Conservation (phyloP, 1,140 invertebrate genomes). For the Pantala flavescens region DNA sequence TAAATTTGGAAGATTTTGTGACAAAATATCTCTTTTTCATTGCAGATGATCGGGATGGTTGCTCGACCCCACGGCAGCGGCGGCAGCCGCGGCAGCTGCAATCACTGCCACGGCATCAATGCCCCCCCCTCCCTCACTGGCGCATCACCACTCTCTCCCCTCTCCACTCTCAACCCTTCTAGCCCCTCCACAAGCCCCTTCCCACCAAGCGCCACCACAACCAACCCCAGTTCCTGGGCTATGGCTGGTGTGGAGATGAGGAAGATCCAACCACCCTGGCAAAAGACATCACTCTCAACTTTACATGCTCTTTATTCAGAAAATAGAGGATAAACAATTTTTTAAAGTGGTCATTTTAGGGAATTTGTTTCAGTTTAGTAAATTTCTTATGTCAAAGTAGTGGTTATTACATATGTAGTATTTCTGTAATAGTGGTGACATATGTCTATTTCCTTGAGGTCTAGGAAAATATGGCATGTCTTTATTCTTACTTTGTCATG, state of each 20-base stretch:
- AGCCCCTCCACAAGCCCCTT: neutral
- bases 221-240: neutral
- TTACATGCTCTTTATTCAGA: neutral
- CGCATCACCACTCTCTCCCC: neutral
- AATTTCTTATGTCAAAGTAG: neutral
- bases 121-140: neutral
- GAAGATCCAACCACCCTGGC: neutral
- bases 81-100: neutral
- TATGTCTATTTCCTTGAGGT: neutral
- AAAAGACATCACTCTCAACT: neutral
- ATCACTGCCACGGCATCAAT: neutral
- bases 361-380: neutral
- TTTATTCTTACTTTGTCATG: neutral
- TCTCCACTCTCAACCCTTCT: neutral
- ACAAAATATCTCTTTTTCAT: neutral
- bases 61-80: conserved; percentile 3
- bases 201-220: neutral
- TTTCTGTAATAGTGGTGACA: neutral
- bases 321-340: neutral
- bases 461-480: neutral
- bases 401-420: neutral
- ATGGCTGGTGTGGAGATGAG: neutral
- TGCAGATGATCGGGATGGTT: conserved; percentile 4
- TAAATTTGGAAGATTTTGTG: too few species aligned
- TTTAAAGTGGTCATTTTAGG: neutral